Base-by-base conservation (phyloP, 2,113 vertebrate species). In the Bubo blakistoni region DNA sequence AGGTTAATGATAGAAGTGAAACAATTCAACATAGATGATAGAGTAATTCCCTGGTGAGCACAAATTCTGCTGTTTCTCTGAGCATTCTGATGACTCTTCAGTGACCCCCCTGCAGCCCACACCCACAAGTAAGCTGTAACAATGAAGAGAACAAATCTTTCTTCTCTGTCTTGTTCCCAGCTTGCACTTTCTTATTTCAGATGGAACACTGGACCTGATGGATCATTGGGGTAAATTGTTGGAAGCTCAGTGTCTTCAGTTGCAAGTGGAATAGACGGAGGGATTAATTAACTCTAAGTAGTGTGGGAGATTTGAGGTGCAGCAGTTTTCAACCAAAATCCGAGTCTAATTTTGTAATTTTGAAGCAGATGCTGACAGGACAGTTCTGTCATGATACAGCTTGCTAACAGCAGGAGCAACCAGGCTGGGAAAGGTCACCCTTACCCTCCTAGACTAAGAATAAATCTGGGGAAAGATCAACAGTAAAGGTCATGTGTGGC, bases 401-500 rank as follows among this genome's bases (percentile, higher is more conserved):
- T 21, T 52, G 63, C 72, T 38, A 40, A 16, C 12, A 76, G 12
- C 32, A 26, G 51, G 47, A 89, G 69, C 11, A 11, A 8, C 2
- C 3, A 14, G 66, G n/a, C 58, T 83, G 88, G 72, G 77, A 92
- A 97, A 96, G 90, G 93, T 71, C 77, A 67, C 21, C 30, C n/a
- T n/a, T 16, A 34, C 20, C 46, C 63, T 54, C 44, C 19, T 7
- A 4, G 80, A 34, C 51, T 1, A 42, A 14, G 55, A 38, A 12
- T 6, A 6, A 11, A 3, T 21, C 26, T 42, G 66, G 25, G 79
- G 20, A 30, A 51, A 47, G 52, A n/a, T 7, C 66, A 58, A 66
- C 81, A 65, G 58, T 5, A 66, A 89, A 90, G 73, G 65, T 54
- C 30, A 0, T 4, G 27, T 7, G 16, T 38, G 38, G 67, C 79